phyloP scores from a whole-genome alignment of 2,113 vertebrate genomes.

The Microcebus ravelobensis region DNA sequence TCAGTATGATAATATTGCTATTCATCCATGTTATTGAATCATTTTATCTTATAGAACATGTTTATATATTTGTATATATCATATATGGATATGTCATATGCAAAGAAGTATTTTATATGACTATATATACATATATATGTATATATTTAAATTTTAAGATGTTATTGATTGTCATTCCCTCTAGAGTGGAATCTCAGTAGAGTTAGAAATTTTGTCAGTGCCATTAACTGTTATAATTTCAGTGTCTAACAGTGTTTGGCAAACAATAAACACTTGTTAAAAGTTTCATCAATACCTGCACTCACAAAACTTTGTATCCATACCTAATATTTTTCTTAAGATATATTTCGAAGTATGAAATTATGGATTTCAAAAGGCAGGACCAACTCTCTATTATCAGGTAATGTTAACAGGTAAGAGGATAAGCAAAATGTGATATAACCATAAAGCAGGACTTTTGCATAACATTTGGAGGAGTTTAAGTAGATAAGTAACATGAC shows the following conservation, averaged over 20 bases:
- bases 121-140: background rate
- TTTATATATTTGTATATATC: background rate
- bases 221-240: background rate
- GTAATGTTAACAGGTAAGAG: background rate
- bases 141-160: background rate
- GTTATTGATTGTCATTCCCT: background rate
- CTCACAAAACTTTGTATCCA: background rate
- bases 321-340: background rate
- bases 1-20: background rate
- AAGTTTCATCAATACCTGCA: background rate
- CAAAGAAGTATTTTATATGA: background rate
- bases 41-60: background rate
- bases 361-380: background rate
- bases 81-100: background rate
- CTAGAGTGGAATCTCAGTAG: background rate
- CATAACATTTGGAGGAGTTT: background rate
- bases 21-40: background rate
- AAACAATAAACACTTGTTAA: background rate
- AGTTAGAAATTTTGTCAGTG: background rate
- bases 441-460: background rate
- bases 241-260: background rate
- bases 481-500: background rate
- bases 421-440: background rate
- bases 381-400: background rate
- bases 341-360: background rate